Evolutionary conservation across 2,113 vertebrate species (phyloP).

Genomic region (Gymnarchus niloticus): DNA sequence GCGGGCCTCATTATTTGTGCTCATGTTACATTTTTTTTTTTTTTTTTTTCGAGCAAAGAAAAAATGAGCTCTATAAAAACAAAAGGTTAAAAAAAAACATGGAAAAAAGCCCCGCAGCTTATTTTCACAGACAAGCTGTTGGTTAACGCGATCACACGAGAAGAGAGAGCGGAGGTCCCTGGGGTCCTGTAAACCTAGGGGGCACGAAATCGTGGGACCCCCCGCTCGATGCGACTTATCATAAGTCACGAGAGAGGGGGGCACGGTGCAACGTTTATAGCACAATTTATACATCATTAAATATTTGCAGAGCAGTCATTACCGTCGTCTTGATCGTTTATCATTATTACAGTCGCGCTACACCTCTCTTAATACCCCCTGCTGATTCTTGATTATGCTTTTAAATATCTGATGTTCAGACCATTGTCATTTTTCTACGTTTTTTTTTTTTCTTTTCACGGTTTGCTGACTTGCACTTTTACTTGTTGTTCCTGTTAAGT

Average conservation of each 20-base stretch:
- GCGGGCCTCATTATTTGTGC: conserved; percentile 18
- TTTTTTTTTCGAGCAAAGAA: not conserved
- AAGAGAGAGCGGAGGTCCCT: conserved; percentile 36
- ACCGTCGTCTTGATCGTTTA: conserved; percentile 31
- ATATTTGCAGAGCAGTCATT: conserved; percentile 37
- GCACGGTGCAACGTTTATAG: conserved; percentile 36
- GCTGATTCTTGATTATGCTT: conserved; percentile 35
- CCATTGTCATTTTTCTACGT: not conserved
- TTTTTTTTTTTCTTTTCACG: conserved; percentile 16
- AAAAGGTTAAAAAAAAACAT: conserved; percentile 7
- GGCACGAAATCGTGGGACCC: conserved; percentile 33
- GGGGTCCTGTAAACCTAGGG: conserved; percentile 45
- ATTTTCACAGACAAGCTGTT: conserved; percentile 55
- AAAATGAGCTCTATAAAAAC: not conserved
- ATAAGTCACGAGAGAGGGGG: conserved; percentile 30
- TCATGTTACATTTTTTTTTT: not conserved
- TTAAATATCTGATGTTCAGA: conserved; percentile 30
- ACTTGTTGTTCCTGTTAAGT: conserved; percentile 5
- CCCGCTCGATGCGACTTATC: conserved; percentile 24
- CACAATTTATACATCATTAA: conserved; percentile 47
- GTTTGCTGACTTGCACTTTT: conserved; percentile 34
- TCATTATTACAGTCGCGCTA: conserved; percentile 31
- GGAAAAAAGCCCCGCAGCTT: conserved; percentile 45
- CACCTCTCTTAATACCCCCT: conserved; percentile 22
- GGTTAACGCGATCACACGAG: conserved; percentile 53